A percentile compares a stretch with the other conserved stretches of the same genome.
phyloP scores from a whole-genome alignment of 2,888 invertebrate species.

The Aspidiotus destructor region DNA sequence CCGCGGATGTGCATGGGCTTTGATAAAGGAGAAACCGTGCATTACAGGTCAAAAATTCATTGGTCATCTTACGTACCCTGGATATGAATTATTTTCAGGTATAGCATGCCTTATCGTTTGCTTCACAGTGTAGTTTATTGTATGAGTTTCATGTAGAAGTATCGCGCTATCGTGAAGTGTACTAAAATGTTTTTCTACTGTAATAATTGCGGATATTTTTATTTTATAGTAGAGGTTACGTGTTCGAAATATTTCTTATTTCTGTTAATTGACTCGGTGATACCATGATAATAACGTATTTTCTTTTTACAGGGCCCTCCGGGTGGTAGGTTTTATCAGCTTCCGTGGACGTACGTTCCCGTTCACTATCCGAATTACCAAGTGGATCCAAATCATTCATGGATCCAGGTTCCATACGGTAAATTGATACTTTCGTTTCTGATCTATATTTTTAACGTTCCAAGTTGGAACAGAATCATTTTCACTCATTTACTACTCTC shows the following conservation, averaged over 20 bases:
- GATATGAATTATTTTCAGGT: constrained; percentile 29
- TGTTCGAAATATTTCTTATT: constrained; percentile 17
- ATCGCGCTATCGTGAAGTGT: too few species aligned
- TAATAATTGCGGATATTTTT: too few species aligned
- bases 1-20: constrained; percentile 27
- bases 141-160: neutral
- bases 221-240: constrained; percentile 20
- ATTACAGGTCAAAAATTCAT: constrained; percentile 12
- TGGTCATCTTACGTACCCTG: constrained; percentile 14
- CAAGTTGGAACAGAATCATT: neutral
- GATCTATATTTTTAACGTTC: neutral
- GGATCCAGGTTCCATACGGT: constrained; percentile 18
- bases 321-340: constrained; percentile 21
- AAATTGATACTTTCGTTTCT: neutral
- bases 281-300: neutral
- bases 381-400: constrained; percentile 26
- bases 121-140: neutral
- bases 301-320: constrained; percentile 21
- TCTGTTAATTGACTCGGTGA: too few species aligned
- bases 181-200: neutral
- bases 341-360: constrained; percentile 23
- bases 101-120: neutral
- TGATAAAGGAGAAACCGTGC: constrained; percentile 30
- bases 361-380: constrained; percentile 23
- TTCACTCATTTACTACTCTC: too few species aligned